Conservation (phyloP, 2,888 invertebrate species). For the Cerceris rybyensis region DNA sequence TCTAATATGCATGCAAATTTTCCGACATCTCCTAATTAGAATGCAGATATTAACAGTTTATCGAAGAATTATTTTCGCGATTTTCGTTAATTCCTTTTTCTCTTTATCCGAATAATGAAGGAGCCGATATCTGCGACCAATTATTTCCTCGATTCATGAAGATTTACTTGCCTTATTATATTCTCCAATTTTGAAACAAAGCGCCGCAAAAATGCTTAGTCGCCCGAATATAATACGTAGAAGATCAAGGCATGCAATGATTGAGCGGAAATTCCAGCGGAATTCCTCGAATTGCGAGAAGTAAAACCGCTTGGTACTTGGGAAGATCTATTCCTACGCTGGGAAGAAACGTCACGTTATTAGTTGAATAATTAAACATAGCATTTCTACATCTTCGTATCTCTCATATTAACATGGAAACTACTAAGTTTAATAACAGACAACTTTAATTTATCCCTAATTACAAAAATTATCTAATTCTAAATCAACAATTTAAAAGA, state of each 20-base stretch:
- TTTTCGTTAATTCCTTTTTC: no score
- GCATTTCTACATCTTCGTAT: neutral
- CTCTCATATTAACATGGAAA: no score
- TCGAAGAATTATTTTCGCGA: no score
- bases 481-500: no score
- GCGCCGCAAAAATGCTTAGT: constrained; percentile 43
- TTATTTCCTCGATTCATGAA: constrained; percentile 29
- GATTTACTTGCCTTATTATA: constrained; percentile 40
- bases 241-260: constrained; percentile 34
- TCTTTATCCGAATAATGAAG: no score
- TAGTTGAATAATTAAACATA: neutral
- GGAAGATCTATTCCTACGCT: constrained; percentile 19
- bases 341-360: constrained; percentile 11
- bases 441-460: no score
- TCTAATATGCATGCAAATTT: no score
- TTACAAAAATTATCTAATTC: no score
- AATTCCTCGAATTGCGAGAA: constrained; percentile 38
- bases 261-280: constrained; percentile 43
- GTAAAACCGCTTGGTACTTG: constrained; percentile 42
- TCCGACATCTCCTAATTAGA: no score
- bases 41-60: no score
- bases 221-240: constrained; percentile 29
- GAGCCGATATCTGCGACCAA: constrained; percentile 10
- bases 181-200: constrained; percentile 48
- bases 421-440: no score